Evolutionary conservation across 1,140 invertebrate genomes (phyloP), one percentile per base, ranked within the genome.

Genomic region (Drosophila lacteicornis): DNA sequence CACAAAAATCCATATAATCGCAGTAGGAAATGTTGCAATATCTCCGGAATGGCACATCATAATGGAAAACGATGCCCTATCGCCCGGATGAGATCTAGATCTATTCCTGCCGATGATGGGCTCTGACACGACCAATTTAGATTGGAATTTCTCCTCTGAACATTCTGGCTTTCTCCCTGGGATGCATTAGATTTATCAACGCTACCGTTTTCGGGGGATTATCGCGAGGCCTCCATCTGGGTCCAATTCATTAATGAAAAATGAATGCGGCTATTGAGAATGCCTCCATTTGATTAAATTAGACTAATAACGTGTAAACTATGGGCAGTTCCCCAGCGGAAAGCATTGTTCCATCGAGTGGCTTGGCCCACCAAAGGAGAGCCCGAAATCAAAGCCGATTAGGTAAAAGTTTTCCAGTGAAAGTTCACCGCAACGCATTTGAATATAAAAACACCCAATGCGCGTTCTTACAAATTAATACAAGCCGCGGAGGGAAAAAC

Each of bases 271-370:
- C 80, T 85, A 74, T 78, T 71, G 68, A 67, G 80, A 70, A 75
- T 84, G 73, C 74, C 65, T 88, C 79, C 68, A 88, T 88, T 88
- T 88, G 81, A 88, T 88, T 90, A 90, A 85, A 88, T 82, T 75
- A 79, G 85, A 65, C 85, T 81, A 88, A 90, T 85, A 85, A 81
- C 67, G 85, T 88, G 84, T 90, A 88, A 88, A 88, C 74, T 81
- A 81, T 75, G 80, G 80, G 33, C 61, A 76, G 57, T 47, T 42
- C 42, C 38, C 40, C 36, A 25, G 30, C 27, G 38, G 38, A 73
- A 38, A 9, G 33, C 60, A 69, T 51, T 40, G 50, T 61, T 42
- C 15, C 63, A 43, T 49, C 51, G 43, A 71, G 50, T 73, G 65
- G 43, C 17, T n/a, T 38, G 65, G 84, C 58, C 85, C 84, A 88